Conservation (phyloP, 1,140 invertebrate species). For the Drosophila elegans region DNA sequence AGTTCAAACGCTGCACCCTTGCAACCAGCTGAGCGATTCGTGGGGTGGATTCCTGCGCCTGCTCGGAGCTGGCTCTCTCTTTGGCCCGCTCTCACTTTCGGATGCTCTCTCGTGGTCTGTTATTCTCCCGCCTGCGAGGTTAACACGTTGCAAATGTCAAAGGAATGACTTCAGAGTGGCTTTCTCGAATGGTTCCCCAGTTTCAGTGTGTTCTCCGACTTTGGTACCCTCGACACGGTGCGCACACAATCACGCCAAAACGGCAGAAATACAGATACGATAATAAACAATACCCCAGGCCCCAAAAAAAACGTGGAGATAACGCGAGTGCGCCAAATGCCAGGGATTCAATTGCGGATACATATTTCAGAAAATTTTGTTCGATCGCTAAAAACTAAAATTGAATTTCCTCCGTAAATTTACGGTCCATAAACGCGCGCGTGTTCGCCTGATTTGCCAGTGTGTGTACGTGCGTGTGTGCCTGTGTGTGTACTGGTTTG, state of each 20-base stretch:
- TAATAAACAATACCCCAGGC: slow-evolving; percentile 11
- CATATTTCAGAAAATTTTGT: slow-evolving; percentile 20
- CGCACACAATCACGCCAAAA: slow-evolving; percentile 21
- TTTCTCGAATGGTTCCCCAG: slow-evolving; percentile 25
- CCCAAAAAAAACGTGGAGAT: not conserved
- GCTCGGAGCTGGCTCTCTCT: not conserved
- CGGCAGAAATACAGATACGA: slow-evolving; percentile 28
- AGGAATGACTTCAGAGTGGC: slow-evolving; percentile 52
- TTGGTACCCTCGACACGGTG: slow-evolving; percentile 38
- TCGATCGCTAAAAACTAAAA: slow-evolving; percentile 33
- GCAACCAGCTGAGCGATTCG: slow-evolving; percentile 2
- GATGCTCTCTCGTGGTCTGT: slow-evolving; percentile 4
- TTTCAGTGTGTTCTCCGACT: slow-evolving; percentile 68
- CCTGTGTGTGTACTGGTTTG: slow-evolving; percentile 8
- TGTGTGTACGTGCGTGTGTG: not conserved
- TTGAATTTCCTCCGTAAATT: slow-evolving; percentile 45
- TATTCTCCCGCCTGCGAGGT: slow-evolving; percentile 24
- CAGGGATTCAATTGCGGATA: not conserved
- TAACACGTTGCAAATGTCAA: slow-evolving; percentile 54
- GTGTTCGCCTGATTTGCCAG: slow-evolving; percentile 43
- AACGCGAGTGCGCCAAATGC: slow-evolving; percentile 6
- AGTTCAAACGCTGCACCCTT: not conserved
- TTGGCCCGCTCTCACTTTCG: slow-evolving; percentile 6
- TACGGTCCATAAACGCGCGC: slow-evolving; percentile 65
- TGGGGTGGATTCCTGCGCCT: slow-evolving; percentile 10